Conservation (phyloP, 2,888 invertebrate species). For the Digitonthophagus gazella region DNA sequence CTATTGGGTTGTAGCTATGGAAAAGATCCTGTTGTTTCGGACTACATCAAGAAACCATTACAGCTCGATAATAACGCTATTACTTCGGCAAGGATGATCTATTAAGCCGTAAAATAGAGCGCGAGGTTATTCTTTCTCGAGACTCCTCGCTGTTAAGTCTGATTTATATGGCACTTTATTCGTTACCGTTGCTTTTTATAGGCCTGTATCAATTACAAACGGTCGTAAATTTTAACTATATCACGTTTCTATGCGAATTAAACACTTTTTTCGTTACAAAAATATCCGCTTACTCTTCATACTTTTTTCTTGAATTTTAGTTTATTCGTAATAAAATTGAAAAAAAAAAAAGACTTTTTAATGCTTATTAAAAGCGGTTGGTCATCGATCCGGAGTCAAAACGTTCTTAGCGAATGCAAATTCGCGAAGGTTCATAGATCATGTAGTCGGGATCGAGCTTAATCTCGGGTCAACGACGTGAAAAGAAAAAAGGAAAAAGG, state of each 20-base stretch:
- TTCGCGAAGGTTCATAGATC: not conserved
- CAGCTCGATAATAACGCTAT: not conserved
- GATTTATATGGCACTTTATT: not conserved
- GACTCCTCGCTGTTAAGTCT: not conserved
- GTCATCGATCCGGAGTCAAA: not conserved
- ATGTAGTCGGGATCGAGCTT: not conserved
- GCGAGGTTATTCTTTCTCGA: not conserved
- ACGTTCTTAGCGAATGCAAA: constrained; percentile 15
- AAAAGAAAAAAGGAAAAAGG: not conserved
- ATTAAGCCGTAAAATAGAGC: not conserved
- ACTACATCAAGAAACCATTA: not conserved
- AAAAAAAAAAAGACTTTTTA: too few species aligned
- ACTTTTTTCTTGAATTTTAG: too few species aligned
- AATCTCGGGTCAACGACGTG: constrained; percentile 1
- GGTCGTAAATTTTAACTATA: not conserved
- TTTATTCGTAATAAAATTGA: too few species aligned
- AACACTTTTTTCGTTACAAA: too few species aligned
- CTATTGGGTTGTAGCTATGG: too few species aligned
- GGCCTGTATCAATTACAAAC: not conserved
- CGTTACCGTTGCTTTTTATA: not conserved
- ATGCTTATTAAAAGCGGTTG: too few species aligned
- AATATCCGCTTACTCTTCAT: too few species aligned
- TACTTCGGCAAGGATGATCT: not conserved
- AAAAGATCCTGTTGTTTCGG: not conserved
- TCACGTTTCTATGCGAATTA: too few species aligned